These are phyloP conservation scores for Neomorphus geoffroyi DNA, from an alignment of 2,797 vertebrate genomes.

Conservation along the genomic window DNA sequence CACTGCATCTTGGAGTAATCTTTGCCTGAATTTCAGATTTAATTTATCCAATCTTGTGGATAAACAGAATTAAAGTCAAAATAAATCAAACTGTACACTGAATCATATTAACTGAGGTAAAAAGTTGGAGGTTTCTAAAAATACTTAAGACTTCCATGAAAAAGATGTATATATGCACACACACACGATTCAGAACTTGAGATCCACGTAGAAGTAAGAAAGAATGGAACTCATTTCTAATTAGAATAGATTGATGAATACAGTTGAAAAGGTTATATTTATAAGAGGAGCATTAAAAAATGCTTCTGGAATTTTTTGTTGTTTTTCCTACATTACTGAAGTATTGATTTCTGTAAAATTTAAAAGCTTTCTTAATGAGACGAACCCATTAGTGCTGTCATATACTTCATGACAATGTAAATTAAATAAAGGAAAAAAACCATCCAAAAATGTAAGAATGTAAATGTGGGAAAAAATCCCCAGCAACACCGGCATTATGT, in stretches of 20 bases:
- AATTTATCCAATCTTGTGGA: background rate
- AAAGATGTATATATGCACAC: background rate
- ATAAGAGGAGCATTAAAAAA: background rate
- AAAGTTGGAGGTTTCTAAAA: background rate
- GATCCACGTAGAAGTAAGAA: background rate
- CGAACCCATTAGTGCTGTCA: background rate
- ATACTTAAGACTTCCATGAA: background rate
- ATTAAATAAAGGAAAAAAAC: background rate
- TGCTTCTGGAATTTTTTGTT: background rate
- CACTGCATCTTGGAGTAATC: background rate
- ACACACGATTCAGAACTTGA: background rate
- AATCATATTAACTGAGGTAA: background rate
- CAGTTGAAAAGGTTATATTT: background rate
- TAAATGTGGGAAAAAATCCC: background rate
- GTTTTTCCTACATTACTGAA: background rate
- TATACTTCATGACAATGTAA: background rate
- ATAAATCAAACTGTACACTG: background rate
- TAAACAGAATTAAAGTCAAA: constrained; percentile 19
- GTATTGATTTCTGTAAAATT: background rate
- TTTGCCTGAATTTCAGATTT: background rate
- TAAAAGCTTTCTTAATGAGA: background rate
- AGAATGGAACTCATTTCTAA: background rate
- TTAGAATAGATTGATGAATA: background rate
- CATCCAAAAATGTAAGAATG: background rate
- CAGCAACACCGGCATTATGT: background rate